Conservation (phyloP, 2,113 vertebrate genomes). For the Elaphurus davidianus region DNA sequence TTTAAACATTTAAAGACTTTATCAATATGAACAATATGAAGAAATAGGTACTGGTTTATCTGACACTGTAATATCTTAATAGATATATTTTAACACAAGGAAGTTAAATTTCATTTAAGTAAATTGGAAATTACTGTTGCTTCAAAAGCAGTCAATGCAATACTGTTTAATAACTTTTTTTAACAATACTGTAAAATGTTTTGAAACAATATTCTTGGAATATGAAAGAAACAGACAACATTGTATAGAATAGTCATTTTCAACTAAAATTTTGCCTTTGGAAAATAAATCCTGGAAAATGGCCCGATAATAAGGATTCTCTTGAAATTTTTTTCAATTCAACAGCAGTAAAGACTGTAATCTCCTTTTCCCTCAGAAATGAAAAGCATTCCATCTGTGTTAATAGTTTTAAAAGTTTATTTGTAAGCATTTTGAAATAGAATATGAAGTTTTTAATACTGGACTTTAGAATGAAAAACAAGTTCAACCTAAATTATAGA, state of each 20-base stretch:
- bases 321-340: constrained; percentile 2
- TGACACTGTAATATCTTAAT: not conserved
- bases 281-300: not conserved
- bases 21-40: not conserved
- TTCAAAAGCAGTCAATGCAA: constrained; percentile 44
- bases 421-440: not conserved
- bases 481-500: not conserved
- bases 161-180: not conserved
- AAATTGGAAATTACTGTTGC: not conserved
- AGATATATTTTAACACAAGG: not conserved
- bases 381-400: not conserved
- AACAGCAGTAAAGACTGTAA: not conserved
- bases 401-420: constrained; percentile 4
- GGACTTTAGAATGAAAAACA: constrained; percentile 27
- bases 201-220: constrained; percentile 3
- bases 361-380: not conserved
- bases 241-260: not conserved
- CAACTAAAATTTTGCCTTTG: not conserved
- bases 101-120: not conserved
- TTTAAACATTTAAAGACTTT: constrained; percentile 30
- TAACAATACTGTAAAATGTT: not conserved
- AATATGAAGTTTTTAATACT: not conserved
- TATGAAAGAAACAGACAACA: not conserved
- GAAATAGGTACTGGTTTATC: constrained; percentile 8
- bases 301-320: not conserved